Percentiles rank a stretch among this genome's conserved stretches.
These are phyloP conservation scores for Platycheirus albimanus DNA, from an alignment of 2,888 invertebrate species.

Conservation along the genomic window DNA sequence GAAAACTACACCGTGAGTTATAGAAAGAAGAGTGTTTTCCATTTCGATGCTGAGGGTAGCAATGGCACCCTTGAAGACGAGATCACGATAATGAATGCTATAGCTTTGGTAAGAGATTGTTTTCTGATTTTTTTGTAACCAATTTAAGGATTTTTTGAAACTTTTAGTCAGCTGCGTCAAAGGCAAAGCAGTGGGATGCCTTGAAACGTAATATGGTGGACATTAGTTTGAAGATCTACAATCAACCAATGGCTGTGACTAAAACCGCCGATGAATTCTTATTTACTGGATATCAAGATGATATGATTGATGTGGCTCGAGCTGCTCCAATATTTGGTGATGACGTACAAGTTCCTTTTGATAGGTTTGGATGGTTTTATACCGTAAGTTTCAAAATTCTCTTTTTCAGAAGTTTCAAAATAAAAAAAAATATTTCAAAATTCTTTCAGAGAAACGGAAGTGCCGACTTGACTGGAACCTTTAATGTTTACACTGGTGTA, in stretches of 20 bases:
- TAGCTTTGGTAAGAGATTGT: constrained; percentile 86
- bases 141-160: constrained; percentile 25
- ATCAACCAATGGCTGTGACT: constrained; percentile 85
- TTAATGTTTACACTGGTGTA: constrained; percentile 89
- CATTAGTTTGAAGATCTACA: constrained; percentile 84
- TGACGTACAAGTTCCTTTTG: constrained; percentile 86
- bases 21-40: constrained; percentile 87
- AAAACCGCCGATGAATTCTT: constrained; percentile 88
- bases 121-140: background rate
- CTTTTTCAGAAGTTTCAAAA: background rate
- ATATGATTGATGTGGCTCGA: constrained; percentile 87
- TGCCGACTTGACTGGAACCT: constrained; percentile 88
- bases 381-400: constrained; percentile 81
- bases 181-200: constrained; percentile 84
- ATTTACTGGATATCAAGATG: constrained; percentile 92
- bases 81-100: constrained; percentile 89
- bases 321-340: constrained; percentile 84
- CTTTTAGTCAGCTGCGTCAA: constrained; percentile 83
- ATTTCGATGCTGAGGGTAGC: constrained; percentile 87
- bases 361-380: constrained; percentile 94
- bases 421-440: background rate
- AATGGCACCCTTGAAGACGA: constrained; percentile 88
- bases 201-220: constrained; percentile 86
- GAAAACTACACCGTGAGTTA: constrained; percentile 89
- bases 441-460: constrained; percentile 89